These are phyloP conservation scores for Plagodis pulveraria DNA, from an alignment of 2,888 invertebrate species.

Conservation along the genomic window DNA sequence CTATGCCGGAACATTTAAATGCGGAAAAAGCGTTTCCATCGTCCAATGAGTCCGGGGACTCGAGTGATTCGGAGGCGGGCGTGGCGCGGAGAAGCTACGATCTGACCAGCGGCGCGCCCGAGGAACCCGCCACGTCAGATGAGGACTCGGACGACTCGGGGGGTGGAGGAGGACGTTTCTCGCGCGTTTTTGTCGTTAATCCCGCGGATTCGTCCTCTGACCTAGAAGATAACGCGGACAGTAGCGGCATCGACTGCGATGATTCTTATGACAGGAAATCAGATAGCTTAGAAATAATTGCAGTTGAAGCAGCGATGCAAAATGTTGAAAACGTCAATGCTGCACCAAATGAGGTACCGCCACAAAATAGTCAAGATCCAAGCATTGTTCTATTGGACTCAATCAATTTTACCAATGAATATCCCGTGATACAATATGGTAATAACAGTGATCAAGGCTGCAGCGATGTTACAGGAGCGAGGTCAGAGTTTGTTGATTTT, in stretches of 20 bases:
- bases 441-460: conserved; percentile 57
- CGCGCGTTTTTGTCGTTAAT: conserved; percentile 89
- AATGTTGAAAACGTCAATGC: conserved; percentile 56
- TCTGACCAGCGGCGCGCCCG: conserved; percentile 73
- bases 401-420: conserved; percentile 67
- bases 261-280: conserved; percentile 86
- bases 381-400: conserved; percentile 69
- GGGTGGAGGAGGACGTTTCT: conserved; percentile 84
- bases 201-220: conserved; percentile 86
- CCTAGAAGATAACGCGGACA: conserved; percentile 85
- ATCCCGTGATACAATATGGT: conserved; percentile 59
- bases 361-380: conserved; percentile 53
- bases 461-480: conserved; percentile 50
- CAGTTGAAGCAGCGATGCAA: conserved; percentile 57
- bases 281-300: conserved; percentile 71
- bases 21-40: conserved; percentile 84
- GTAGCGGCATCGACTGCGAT: conserved; percentile 86
- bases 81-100: conserved; percentile 76
- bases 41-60: conserved; percentile 80
- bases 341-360: conserved; percentile 51
- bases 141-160: conserved; percentile 84
- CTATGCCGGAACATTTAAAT: conserved; percentile 75
- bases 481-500: conserved; percentile 64
- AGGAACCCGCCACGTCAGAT: conserved; percentile 77
- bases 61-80: conserved; percentile 74